Evolutionary conservation across 1,140 invertebrate species (phyloP).

Genomic region (Mamestra configurata): DNA sequence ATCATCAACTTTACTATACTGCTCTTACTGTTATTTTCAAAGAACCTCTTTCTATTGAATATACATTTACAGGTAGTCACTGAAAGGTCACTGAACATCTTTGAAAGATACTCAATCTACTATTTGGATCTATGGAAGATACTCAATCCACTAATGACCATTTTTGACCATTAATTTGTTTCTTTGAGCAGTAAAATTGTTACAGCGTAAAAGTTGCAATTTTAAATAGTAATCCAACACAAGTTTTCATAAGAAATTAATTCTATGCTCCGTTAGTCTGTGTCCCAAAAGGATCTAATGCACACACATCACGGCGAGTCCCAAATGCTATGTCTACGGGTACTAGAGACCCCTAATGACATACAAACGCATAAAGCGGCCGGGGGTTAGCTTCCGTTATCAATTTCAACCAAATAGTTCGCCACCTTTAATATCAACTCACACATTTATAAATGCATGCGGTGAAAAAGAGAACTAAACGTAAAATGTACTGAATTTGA

Average conservation of each 20-base stretch:
- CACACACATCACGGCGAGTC: constrained; percentile 39
- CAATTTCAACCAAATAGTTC: constrained; percentile 67
- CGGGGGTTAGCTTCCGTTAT: constrained; percentile 67
- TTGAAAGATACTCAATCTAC: too few relatives aligned
- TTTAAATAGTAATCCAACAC: neutral
- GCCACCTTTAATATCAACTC: constrained; percentile 52
- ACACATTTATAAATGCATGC: constrained; percentile 11
- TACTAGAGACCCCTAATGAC: constrained; percentile 69
- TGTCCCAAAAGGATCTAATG: constrained; percentile 46
- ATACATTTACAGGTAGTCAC: too few relatives aligned
- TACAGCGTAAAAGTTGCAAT: too few relatives aligned
- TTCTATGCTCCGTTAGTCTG: too few relatives aligned
- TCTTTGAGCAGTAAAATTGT: too few relatives aligned
- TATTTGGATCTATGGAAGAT: too few relatives aligned
- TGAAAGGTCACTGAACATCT: too few relatives aligned
- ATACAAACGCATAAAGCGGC: constrained; percentile 51
- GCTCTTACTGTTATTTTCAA: too few relatives aligned
- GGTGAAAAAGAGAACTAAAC: neutral
- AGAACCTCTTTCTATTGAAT: too few relatives aligned
- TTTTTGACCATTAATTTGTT: too few relatives aligned
- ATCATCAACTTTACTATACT: too few relatives aligned
- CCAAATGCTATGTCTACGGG: constrained; percentile 54
- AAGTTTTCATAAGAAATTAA: neutral
- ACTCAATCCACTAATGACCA: too few relatives aligned
- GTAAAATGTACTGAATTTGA: constrained; percentile 1